Percentiles rank a stretch among this genome's conserved stretches.
Conservation (phyloP, 2,113 vertebrate species). For the Archocentrus centrarchus region DNA sequence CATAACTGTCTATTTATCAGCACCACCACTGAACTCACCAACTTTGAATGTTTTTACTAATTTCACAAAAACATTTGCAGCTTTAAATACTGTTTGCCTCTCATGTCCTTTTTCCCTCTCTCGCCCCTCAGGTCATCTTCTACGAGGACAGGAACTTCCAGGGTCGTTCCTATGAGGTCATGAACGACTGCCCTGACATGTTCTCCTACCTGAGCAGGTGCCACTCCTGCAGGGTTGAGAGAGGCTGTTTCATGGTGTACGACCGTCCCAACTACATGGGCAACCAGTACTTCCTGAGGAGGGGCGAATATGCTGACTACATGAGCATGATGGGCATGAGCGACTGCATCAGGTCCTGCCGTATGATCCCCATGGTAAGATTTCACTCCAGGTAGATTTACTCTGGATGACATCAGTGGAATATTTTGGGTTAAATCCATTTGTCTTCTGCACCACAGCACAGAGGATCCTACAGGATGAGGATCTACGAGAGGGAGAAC, state of each 20-base stretch:
- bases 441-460: constrained; percentile 49
- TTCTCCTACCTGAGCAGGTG: constrained; percentile 74
- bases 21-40: fast-evolving
- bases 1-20: neutral
- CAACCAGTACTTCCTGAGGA: constrained; percentile 77
- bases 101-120: neutral
- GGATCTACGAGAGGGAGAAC: constrained; percentile 82
- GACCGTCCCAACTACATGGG: constrained; percentile 72
- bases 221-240: constrained; percentile 74
- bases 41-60: too few species aligned
- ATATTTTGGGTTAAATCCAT: neutral
- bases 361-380: constrained; percentile 76
- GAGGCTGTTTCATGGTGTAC: constrained; percentile 77
- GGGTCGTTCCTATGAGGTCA: constrained; percentile 79
- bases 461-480: constrained; percentile 79
- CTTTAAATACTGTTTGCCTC: neutral
- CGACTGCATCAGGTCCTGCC: constrained; percentile 73
- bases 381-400: neutral
- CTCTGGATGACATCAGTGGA: neutral
- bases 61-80: neutral
- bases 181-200: constrained; percentile 77
- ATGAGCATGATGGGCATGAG: constrained; percentile 74
- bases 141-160: constrained; percentile 82
- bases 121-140: constrained; percentile 69
- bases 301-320: constrained; percentile 76